Percentiles rank a stretch among this genome's conserved stretches.
These are phyloP conservation scores for Drosophila villosipedis DNA, from an alignment of 2,888 invertebrate genomes.

Conservation along the genomic window DNA sequence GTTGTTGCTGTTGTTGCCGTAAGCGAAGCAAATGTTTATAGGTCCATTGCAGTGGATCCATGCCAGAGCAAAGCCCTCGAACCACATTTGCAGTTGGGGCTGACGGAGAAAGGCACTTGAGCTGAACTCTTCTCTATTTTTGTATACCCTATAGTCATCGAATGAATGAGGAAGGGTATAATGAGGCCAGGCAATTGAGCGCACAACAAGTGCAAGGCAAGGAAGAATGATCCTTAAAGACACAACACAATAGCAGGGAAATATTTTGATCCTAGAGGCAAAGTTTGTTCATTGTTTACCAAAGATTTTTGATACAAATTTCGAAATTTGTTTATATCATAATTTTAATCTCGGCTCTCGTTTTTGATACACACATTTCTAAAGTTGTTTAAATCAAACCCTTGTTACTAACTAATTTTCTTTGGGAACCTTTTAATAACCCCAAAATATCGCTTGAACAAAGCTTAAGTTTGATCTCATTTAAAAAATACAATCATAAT, in stretches of 20 bases:
- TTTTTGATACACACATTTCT: background rate
- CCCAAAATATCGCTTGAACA: background rate
- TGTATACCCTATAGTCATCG: conserved; percentile 18
- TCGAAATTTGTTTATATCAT: no score
- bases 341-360: no score
- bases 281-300: background rate
- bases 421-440: background rate
- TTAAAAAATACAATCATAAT: no score
- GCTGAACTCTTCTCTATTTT: conserved; percentile 39
- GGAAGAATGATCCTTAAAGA: background rate
- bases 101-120: conserved; percentile 74
- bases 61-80: conserved; percentile 37
- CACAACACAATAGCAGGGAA: background rate
- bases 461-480: background rate
- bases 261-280: background rate
- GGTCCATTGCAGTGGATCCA: conserved; percentile 46
- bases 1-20: conserved; percentile 30
- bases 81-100: conserved; percentile 31
- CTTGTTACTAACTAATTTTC: background rate
- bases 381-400: background rate
- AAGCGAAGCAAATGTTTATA: conserved; percentile 42
- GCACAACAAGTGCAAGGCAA: background rate
- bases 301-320: no score
- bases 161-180: background rate
- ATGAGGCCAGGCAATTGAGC: background rate